Percentiles rank a stretch among this genome's conserved stretches.
These are phyloP conservation scores for Gopherus evgoodei DNA, from an alignment of 2,113 vertebrate genomes.

Conservation along the genomic window DNA sequence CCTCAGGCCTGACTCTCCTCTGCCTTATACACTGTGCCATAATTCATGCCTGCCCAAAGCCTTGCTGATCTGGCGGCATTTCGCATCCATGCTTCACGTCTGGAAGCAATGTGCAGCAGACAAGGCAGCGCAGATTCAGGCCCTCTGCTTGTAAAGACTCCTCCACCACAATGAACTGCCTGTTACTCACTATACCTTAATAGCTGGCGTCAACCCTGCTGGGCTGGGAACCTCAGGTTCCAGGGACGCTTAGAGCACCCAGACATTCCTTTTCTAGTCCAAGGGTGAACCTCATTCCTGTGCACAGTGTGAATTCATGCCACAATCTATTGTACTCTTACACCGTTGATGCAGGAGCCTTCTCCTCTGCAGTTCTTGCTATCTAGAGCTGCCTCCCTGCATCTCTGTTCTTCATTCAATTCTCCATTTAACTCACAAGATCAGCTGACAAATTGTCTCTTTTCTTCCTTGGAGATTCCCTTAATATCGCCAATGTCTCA, in stretches of 20 bases:
- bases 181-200: not conserved
- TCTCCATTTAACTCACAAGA: not conserved
- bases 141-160: not conserved
- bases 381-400: not conserved
- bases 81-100: not conserved
- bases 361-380: not conserved
- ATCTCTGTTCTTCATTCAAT: not conserved
- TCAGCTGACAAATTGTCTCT: not conserved
- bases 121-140: not conserved
- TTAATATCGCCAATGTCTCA: not conserved
- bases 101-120: not conserved
- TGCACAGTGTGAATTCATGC: not conserved
- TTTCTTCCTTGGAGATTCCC: not conserved
- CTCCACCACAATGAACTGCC: fast-evolving
- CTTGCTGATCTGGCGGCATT: not conserved
- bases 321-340: not conserved
- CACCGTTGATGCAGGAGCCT: fast-evolving
- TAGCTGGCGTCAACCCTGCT: not conserved
- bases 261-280: too few relatives aligned
- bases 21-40: not conserved
- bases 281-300: fast-evolving
- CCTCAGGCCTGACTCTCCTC: fast-evolving
- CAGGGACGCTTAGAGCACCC: not conserved
- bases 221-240: not conserved
- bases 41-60: not conserved